Conservation (phyloP, 2,797 vertebrate genomes). For the Catostomus latipinnis region DNA sequence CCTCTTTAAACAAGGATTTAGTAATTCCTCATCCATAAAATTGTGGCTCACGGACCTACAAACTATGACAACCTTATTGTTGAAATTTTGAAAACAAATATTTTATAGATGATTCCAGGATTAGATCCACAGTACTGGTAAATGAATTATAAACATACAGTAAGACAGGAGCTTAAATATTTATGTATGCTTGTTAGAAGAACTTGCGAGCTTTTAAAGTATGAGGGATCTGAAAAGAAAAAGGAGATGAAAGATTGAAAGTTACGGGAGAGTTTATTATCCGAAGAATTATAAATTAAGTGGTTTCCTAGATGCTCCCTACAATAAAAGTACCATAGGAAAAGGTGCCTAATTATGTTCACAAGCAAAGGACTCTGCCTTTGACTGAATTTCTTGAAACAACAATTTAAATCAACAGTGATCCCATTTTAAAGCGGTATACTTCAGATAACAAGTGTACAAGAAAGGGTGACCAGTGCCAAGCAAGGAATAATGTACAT, state of each 20-base stretch:
- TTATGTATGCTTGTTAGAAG: constrained; percentile 45
- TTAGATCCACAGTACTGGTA: constrained; percentile 24
- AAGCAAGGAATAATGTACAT: neutral
- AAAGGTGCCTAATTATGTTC: neutral
- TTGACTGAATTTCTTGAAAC: constrained; percentile 23
- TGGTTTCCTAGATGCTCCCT: constrained; percentile 12
- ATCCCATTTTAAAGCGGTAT: neutral
- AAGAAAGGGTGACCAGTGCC: neutral
- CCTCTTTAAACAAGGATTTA: constrained; percentile 40
- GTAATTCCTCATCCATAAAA: constrained; percentile 53
- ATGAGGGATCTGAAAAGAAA: constrained; percentile 24
- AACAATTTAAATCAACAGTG: neutral
- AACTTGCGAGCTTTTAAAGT: constrained; percentile 11
- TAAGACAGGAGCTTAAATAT: constrained; percentile 33
- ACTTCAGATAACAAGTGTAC: neutral
- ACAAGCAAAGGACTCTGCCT: constrained; percentile 11
- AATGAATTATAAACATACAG: constrained; percentile 37
- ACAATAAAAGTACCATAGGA: constrained; percentile 46
- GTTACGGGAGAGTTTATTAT: constrained; percentile 54
- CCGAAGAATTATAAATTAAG: constrained; percentile 52
- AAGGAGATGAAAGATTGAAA: constrained; percentile 48
- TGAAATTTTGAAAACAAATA: constrained; percentile 26
- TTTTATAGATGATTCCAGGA: constrained; percentile 30
- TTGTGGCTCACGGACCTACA: constrained; percentile 35
- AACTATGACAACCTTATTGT: constrained; percentile 28